A percentile compares a stretch with the other conserved stretches of the same genome.
Evolutionary conservation across 1,140 invertebrate genomes (phyloP).

Genomic region (Oncopodura yosiiana): DNA sequence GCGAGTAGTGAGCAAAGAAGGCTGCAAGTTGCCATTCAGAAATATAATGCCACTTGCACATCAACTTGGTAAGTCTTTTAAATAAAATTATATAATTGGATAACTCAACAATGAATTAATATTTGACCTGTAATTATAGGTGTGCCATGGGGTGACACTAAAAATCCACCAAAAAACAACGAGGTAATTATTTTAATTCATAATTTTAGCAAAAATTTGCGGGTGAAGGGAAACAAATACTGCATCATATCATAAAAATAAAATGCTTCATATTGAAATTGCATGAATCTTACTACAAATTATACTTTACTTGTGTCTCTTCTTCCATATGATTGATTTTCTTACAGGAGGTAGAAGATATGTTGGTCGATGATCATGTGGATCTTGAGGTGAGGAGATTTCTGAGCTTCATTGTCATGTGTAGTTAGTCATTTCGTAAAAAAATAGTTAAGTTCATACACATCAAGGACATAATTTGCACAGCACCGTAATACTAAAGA

Average conservation of each 20-base stretch:
- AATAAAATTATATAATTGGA: too few species aligned
- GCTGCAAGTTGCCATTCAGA: too few species aligned
- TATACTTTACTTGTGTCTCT: too few species aligned
- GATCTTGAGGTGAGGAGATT: slow-evolving; percentile 3
- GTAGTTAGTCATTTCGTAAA: not conserved
- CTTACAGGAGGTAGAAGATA: slow-evolving; percentile 28
- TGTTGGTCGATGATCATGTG: slow-evolving; percentile 32
- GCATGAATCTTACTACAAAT: not conserved
- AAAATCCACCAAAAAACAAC: slow-evolving; percentile 26
- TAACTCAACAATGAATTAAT: too few species aligned
- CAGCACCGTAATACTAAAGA: not conserved
- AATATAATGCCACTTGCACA: slow-evolving; percentile 32
- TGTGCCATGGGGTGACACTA: slow-evolving; percentile 35
- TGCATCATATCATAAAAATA: not conserved
- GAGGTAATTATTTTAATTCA: slow-evolving; percentile 15
- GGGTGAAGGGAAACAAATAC: not conserved
- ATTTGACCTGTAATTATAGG: too few species aligned
- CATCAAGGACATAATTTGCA: not conserved
- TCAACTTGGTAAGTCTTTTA: too few species aligned
- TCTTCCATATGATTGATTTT: too few species aligned
- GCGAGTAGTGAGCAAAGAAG: too few species aligned
- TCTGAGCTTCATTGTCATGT: not conserved
- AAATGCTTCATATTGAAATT: not conserved
- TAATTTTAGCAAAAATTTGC: not conserved
- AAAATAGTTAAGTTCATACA: not conserved